Base-by-base conservation (phyloP, 2,888 invertebrate genomes). In the Trissolcus brochymenae region DNA sequence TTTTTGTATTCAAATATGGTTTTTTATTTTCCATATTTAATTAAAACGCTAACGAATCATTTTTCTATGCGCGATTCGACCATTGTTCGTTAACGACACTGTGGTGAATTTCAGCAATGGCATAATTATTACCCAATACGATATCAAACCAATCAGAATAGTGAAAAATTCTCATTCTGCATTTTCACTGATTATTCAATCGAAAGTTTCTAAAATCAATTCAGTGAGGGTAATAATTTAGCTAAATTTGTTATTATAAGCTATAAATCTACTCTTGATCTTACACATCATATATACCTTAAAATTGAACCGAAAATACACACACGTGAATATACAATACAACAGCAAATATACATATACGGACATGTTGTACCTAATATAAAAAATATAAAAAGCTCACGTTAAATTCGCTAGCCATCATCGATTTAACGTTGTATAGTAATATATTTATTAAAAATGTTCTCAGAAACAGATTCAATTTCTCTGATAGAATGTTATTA, bases 271-370 rank as follows among this genome's bases (percentile, higher is more conserved):
- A 71, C 70, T 71, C 55, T 66, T 56, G 76, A 76, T 78, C 61
- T 78, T 75, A 78, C 79, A 80, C 74, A 64, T 43, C 78, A 75
- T 80, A 79, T 79, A 80, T 78, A 79, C 78, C 78, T 75, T 59
- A 70, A 35, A 77, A 77, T 79, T 70, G 87, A 85, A 85, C 84
- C 87, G 85, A 85, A 84, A 86, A 85, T 86, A 88, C 88, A 88
- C 87, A 88, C 88, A 88, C 88, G 88, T 87, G 85, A 84, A 85
- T 85, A 80, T 82, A 83, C 83, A 82, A 82, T 84, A 84, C 84
- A 86, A 81, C 83, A 82, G 87, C 86, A 87, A 85, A 87, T 88
- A 87, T 88, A 87, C 86, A 88, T 88, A 87, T 88, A 87, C 86
- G 88, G 87, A 87, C 86, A 78, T 80, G 64, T 78, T 81, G 78